Base-by-base conservation (phyloP, 2,113 vertebrate genomes). In the Brachyhypopomus occidentalis region DNA sequence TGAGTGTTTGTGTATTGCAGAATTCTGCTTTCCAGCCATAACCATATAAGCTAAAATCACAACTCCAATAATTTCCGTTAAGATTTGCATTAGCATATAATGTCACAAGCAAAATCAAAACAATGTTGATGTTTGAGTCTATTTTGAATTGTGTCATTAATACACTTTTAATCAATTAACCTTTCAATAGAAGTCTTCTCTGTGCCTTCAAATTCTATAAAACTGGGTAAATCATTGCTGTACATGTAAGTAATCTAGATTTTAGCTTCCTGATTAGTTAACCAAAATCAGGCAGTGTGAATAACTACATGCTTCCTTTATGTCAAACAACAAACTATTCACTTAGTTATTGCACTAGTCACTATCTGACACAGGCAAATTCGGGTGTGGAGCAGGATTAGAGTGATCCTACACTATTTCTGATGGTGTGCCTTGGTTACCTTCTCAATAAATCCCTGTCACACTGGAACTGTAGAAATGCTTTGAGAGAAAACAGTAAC, bases 401-500 rank as follows among this genome's bases (percentile, higher is more conserved):
- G 8, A 41, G 56, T 1, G 48, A 11, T 20, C 71, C 52, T 56
- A 22, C 41, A 60, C 58, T 60, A 36, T 38, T 75, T 75, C 73
- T 56, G 56, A 75, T 75, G 56, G 25, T 60, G 36, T 23, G 73
- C 38, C 20, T 60, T 58, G 1, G 20, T 23, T 12, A 75, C 74
- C n/a, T 45, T 41, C 17, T 4, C 11, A 25, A 59, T 71, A 38
- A 58, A 69, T 79, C 67, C 41, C 55, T 41, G 77, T 70, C 77
- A 70, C 48, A 22, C n/a, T 27, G 34, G 64, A 34, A 60, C 67
- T 20, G 58, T 58, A 77, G 66, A 72, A 77, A 60, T 55, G 75
- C 80, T 82, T 75, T 77, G 67, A 82, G 75, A 71, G 48, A 77
- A 76, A 84, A 73, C 83, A 77, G 16, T 14, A 6, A 60, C 0